A percentile compares a stretch with the other conserved stretches of the same genome.
phyloP scores from a whole-genome alignment of 2,888 invertebrate genomes.

The Adelphocoris suturalis region DNA sequence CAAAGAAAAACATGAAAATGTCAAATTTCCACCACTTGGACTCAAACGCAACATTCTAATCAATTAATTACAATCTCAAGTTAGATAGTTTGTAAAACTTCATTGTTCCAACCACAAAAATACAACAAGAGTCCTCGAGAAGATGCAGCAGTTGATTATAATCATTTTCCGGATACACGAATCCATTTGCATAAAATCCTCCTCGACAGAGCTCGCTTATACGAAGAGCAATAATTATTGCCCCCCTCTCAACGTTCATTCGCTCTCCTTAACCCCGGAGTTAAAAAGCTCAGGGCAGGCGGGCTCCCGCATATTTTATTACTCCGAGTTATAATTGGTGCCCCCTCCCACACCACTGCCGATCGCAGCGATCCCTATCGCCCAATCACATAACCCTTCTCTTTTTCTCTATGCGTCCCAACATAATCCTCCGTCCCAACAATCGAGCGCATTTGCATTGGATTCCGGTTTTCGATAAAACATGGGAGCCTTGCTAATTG shows the following conservation, averaged over 20 bases:
- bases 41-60: too few relatives aligned
- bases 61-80: too few relatives aligned
- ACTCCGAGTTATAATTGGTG: slow-evolving; percentile 63
- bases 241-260: not conserved
- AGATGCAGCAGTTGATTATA: slow-evolving; percentile 12
- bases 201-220: slow-evolving; percentile 27
- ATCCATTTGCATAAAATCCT: slow-evolving; percentile 51
- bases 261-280: slow-evolving; percentile 37
- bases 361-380: slow-evolving; percentile 43
- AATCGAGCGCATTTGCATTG: slow-evolving; percentile 57
- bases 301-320: slow-evolving; percentile 60
- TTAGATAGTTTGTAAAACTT: too few relatives aligned
- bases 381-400: slow-evolving; percentile 37
- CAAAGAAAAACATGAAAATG: too few relatives aligned
- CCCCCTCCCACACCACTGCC: slow-evolving; percentile 17
- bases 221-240: slow-evolving; percentile 47
- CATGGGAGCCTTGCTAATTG: slow-evolving; percentile 66
- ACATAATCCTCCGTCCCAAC: slow-evolving; percentile 4
- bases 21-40: too few relatives aligned
- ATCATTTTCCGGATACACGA: slow-evolving; percentile 35
- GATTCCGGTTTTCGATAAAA: slow-evolving; percentile 62
- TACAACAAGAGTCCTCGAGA: not conserved
- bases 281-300: slow-evolving; percentile 25
- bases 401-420: slow-evolving; percentile 18
- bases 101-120: not conserved